Percentiles rank a stretch among this genome's conserved stretches.
phyloP scores from a whole-genome alignment of 2,888 invertebrate species.

The Mantis religiosa region DNA sequence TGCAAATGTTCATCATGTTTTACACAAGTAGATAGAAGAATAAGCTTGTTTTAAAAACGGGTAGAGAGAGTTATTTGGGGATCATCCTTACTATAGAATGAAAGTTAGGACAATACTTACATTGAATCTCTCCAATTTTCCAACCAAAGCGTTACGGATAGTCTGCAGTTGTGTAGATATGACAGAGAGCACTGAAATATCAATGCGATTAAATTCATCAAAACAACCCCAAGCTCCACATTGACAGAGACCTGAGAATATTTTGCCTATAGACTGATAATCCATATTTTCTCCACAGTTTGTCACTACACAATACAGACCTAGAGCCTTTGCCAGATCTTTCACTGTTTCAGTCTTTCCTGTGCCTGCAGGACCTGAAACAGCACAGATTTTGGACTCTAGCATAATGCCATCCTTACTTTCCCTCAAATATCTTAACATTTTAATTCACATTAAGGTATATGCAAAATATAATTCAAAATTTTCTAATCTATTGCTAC shows the following conservation, averaged over 20 bases:
- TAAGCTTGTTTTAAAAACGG: too few relatives aligned
- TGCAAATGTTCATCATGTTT: too few relatives aligned
- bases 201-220: slow-evolving; percentile 91
- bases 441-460: too few relatives aligned
- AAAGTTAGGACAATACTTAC: too few relatives aligned
- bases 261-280: slow-evolving; percentile 69
- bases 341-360: slow-evolving; percentile 91
- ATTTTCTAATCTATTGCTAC: too few relatives aligned
- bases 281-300: slow-evolving; percentile 95
- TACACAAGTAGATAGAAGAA: too few relatives aligned
- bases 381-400: neutral
- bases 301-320: slow-evolving; percentile 76
- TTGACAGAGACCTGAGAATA: slow-evolving; percentile 72
- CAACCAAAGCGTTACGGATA: slow-evolving; percentile 76
- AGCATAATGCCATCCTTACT: too few relatives aligned
- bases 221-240: slow-evolving; percentile 96
- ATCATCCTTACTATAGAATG: too few relatives aligned
- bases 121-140: slow-evolving; percentile 69
- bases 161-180: slow-evolving; percentile 90
- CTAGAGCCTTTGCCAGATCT: slow-evolving; percentile 86
- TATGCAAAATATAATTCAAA: too few relatives aligned
- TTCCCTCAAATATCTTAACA: too few relatives aligned
- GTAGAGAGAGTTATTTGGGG: too few relatives aligned
- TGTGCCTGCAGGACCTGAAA: slow-evolving; percentile 67
- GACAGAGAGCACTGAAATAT: slow-evolving; percentile 86